Percentiles rank a stretch among this genome's conserved stretches.
phyloP scores from a whole-genome alignment of 2,113 vertebrate species.

The Ranitomeya imitator region DNA sequence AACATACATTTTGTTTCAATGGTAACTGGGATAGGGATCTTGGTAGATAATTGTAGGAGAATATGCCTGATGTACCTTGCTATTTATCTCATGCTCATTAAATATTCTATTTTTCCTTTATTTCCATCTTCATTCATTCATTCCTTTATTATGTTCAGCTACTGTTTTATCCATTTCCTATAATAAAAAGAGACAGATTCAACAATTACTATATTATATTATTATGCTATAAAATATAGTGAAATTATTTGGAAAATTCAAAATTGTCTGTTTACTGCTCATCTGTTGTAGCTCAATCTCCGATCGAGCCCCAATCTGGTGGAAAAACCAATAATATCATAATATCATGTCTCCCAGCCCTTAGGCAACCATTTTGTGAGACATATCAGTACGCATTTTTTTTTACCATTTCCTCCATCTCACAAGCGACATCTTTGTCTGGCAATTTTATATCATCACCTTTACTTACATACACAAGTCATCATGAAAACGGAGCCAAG shows the following conservation, averaged over 20 bases:
- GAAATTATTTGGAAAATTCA: neutral
- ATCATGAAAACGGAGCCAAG: neutral
- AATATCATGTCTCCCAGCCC: constrained; percentile 33
- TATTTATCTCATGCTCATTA: neutral
- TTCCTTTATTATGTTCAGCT: neutral
- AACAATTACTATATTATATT: neutral
- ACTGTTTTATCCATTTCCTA: neutral
- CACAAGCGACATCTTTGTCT: neutral
- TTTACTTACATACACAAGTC: neutral
- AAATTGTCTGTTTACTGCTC: neutral
- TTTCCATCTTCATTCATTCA: neutral
- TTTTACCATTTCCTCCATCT: constrained; percentile 35
- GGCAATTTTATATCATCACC: neutral
- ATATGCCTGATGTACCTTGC: neutral
- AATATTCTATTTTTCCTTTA: neutral
- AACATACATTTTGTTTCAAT: neutral
- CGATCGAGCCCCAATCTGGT: neutral
- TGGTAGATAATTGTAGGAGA: neutral
- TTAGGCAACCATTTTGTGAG: constrained; percentile 45
- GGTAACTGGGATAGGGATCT: neutral
- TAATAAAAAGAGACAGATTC: neutral
- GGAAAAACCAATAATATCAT: constrained; percentile 40
- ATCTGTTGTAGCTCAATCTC: neutral
- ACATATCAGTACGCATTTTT: neutral
- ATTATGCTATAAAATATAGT: neutral